A percentile compares a stretch with the other conserved stretches of the same genome.
phyloP scores from a whole-genome alignment of 2,113 vertebrate species.

The human region DNA sequence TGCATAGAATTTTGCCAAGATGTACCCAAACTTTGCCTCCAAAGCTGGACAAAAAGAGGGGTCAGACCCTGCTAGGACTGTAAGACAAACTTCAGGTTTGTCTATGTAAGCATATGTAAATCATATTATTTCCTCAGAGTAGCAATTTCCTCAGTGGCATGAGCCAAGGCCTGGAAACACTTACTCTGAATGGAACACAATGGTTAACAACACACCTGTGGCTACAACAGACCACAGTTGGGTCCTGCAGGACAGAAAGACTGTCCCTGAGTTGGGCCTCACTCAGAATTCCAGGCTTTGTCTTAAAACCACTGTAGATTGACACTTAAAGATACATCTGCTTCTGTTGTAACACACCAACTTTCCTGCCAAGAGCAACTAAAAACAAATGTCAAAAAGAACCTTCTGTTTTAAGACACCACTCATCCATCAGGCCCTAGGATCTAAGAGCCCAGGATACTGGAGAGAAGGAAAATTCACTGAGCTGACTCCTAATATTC shows the following conservation, averaged over 20 bases:
- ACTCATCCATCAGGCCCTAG: not conserved
- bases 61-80: not conserved
- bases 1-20: not conserved
- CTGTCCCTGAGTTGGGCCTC: not conserved
- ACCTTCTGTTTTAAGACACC: not conserved
- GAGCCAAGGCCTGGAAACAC: not conserved
- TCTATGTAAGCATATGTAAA: not conserved
- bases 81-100: not conserved
- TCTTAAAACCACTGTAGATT: not conserved
- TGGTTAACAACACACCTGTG: not conserved
- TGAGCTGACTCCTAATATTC: not conserved
- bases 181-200: not conserved
- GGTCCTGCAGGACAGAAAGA: not conserved
- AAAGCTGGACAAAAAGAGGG: not conserved
- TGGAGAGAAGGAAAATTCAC: not conserved
- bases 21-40: not conserved
- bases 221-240: not conserved
- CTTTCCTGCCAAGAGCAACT: not conserved
- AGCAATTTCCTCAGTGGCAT: not conserved
- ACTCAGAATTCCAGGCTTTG: slow-evolving; percentile 2
- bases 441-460: not conserved
- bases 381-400: not conserved
- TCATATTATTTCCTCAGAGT: not conserved
- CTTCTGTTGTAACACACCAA: not conserved
- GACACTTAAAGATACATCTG: not conserved